Base-by-base conservation (phyloP, 2,888 invertebrate species). In the Chloromyia formosa region DNA sequence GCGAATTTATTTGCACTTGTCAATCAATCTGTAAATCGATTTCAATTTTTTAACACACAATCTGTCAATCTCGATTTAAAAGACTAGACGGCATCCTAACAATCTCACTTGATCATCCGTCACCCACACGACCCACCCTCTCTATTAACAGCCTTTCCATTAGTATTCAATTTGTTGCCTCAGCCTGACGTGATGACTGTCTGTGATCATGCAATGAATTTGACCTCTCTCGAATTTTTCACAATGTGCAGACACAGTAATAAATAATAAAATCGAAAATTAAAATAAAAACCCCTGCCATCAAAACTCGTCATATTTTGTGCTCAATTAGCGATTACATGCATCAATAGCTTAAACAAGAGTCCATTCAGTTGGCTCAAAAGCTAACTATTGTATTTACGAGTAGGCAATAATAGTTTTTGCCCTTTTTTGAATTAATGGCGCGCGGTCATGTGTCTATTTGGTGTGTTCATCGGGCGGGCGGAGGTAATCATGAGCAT, bases 311-410 rank as follows among this genome's bases (percentile, higher is more conserved):
- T 71, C 53, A 71, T 68, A 71, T 56, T 35, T 69, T 23, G 9
- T 22, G 54, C 68, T 54, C 54, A 66, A 66, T 66, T 66, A 49
- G 45, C 66, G 66, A 66, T 66, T 66, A 49, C 49, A 66, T 66
- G 66, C 66, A 66, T 66, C 49, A 66, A 18, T 66, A 66, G 66
- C 22, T 20, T 62, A 12, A 18, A 62, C 40, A 35, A 16, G 40
- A 18, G 27, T 62, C 49, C 16, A 12, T 49, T 49, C 10, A 49
- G 49, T 3, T 3, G 3, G 16, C 27, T 2, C 27, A 35, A 35
- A 35, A 35, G 27, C 27, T 35, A 35, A 35, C 27, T 35, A 35
- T 4, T n/a, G n/a, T n/a, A n/a, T 7, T 35, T 2, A 35, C 27
- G 2, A 7, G 27, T 35, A 35, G 27, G 7, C 27, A 35, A 7